Base-by-base conservation (phyloP, 2,797 vertebrate genomes). In the Pseudochirops corinnae region DNA sequence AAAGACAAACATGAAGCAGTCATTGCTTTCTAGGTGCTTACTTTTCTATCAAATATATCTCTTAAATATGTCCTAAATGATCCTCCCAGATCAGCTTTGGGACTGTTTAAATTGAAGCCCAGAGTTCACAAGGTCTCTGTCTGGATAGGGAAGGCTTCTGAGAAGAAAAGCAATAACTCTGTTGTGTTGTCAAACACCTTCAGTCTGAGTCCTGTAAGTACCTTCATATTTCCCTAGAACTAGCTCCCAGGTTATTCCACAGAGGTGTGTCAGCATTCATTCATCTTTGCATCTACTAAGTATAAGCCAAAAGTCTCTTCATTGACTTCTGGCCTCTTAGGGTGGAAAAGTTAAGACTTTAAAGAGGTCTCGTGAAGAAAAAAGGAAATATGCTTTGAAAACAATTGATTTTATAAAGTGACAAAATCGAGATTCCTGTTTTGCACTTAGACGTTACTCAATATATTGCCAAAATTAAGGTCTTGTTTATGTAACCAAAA, bases 161-260 rank as follows among this genome's bases (percentile, higher is more conserved):
- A 93, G 94, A 46, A 33, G 90, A 82, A 26, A 31, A 91, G 16
- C 29, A 18, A 50, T 90, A 91, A 93, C 93, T 93, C 96, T 96
- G 53, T 62, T n/a, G 9, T 24, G 2, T 6, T 62, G 53, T 95
- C 90, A 93, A 55, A 60, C 26, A 90, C 58, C 55, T 39, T 33
- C 90, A 91, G 12, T 55, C 55, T 92, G 92, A 55, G 91, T 4
- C 33, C 93, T 91, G 56, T 39, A 94, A 91, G 56, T 92, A 24
- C 24, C 95, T 62, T 50, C 50, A 31, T 39, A 7, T 90, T 91
- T 29, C 21, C 90, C 53, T 56, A 90, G 57, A 26, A 93, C 55
- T 57, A 53, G 12, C 55, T 92, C 26, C 95, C 90, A 31, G 10
- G 39, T 46, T 91, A n/a, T 67, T 90, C 60, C 90, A 91, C 55